A percentile compares a stretch with the other conserved stretches of the same genome.
Conservation (phyloP, 2,113 vertebrate species). For the Merops nubicus region DNA sequence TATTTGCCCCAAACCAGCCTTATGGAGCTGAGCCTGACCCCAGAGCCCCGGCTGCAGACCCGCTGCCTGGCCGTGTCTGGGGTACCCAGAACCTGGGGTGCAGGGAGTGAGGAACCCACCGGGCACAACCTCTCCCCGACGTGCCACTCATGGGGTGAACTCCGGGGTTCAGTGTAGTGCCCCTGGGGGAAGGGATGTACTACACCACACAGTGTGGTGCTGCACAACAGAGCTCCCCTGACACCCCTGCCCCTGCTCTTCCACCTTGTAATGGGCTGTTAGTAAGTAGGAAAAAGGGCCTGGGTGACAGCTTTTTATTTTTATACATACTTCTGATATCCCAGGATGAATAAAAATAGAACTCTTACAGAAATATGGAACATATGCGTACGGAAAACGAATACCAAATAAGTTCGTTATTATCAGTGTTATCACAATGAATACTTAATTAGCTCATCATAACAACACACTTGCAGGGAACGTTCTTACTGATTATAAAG, state of each 20-base stretch:
- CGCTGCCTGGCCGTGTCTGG: rapidly evolving
- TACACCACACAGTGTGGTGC: rapidly evolving
- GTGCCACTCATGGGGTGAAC: rapidly evolving
- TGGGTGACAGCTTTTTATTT: neutral
- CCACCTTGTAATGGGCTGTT: neutral
- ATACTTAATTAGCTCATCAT: conserved; percentile 31
- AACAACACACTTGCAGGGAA: neutral
- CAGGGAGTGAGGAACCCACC: rapidly evolving
- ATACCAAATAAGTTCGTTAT: neutral
- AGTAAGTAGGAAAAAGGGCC: neutral
- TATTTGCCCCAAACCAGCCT: too few relatives aligned
- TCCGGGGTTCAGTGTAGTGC: rapidly evolving
- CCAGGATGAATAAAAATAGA: neutral
- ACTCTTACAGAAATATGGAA: neutral
- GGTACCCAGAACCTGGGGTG: neutral
- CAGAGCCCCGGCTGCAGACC: rapidly evolving
- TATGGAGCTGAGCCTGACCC: too few relatives aligned
- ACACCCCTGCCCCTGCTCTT: rapidly evolving
- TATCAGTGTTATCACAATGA: conserved; percentile 38
- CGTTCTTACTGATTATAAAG: conserved; percentile 14
- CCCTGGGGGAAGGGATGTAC: neutral
- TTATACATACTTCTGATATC: neutral
- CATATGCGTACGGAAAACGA: neutral
- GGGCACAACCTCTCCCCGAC: neutral
- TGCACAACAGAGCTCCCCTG: neutral